These are phyloP conservation scores for Talpa occidentalis DNA, from an alignment of 2,113 vertebrate species.

Conservation along the genomic window DNA sequence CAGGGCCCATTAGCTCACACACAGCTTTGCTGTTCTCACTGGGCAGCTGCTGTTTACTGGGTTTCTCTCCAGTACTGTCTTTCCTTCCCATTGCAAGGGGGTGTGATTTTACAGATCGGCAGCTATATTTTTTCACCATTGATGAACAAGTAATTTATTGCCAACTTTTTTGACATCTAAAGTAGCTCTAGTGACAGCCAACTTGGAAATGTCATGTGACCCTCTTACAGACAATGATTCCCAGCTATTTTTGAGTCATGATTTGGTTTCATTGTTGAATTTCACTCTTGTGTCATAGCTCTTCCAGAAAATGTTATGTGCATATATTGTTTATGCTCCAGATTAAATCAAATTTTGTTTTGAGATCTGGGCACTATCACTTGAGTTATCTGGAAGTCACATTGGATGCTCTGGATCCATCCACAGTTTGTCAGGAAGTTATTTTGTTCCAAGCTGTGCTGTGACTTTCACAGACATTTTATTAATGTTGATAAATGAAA, in stretches of 20 bases:
- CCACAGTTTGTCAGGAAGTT: conserved; percentile 17
- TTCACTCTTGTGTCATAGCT: not conserved
- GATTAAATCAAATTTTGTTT: conserved; percentile 26
- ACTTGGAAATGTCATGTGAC: conserved; percentile 30
- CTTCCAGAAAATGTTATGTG: conserved; percentile 58
- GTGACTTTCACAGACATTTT: conserved; percentile 26
- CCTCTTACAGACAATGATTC: conserved; percentile 18
- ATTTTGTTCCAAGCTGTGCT: conserved; percentile 46
- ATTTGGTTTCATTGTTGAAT: conserved; percentile 18
- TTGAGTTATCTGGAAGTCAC: conserved; percentile 41
- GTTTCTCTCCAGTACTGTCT: conserved; percentile 60
- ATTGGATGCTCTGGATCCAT: conserved; percentile 8
- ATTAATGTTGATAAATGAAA: conserved; percentile 46
- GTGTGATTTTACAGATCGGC: conserved; percentile 60
- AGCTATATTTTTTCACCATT: conserved; percentile 54
- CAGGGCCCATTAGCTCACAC: conserved; percentile 60
- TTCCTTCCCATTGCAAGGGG: conserved; percentile 59
- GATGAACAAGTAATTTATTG: conserved; percentile 64
- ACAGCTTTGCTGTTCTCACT: conserved; percentile 65
- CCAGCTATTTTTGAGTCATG: conserved; percentile 45
- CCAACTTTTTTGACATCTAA: conserved; percentile 70
- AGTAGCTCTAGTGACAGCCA: conserved; percentile 48
- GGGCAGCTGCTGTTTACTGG: conserved; percentile 73
- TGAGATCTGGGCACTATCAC: not conserved
- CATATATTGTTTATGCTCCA: conserved; percentile 16